A percentile compares a stretch with the other conserved stretches of the same genome.
phyloP scores from a whole-genome alignment of 1,140 invertebrate genomes.

The Diplogasteroides magnus region DNA sequence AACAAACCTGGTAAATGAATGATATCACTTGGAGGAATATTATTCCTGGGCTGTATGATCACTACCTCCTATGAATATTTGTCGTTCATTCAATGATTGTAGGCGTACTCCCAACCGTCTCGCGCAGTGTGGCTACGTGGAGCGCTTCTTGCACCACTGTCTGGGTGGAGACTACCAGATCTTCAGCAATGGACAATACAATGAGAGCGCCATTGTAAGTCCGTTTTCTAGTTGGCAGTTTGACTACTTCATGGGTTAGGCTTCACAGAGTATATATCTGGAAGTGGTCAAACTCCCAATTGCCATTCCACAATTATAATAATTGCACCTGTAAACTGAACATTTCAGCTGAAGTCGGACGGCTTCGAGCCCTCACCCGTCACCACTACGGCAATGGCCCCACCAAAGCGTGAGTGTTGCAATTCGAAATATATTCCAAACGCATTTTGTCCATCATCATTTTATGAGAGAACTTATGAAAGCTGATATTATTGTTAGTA shows the following conservation, averaged over 20 bases:
- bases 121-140: slow-evolving; percentile 30
- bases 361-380: neutral
- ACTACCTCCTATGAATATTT: neutral
- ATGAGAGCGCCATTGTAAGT: slow-evolving; percentile 30
- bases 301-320: no score
- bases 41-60: no score
- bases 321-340: neutral
- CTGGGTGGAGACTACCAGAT: slow-evolving; percentile 25
- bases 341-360: neutral
- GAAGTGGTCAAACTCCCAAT: no score
- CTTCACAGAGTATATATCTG: neutral
- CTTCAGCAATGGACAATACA: slow-evolving; percentile 29
- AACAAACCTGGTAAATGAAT: no score
- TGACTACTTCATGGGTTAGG: no score
- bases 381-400: neutral
- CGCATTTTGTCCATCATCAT: neutral
- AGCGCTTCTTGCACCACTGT: slow-evolving; percentile 31
- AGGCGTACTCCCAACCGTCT: slow-evolving; percentile 21
- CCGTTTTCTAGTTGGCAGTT: no score
- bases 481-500: no score
- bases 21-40: no score
- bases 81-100: neutral
- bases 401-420: neutral
- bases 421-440: neutral
- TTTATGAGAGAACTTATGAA: no score